Evolutionary conservation across 2,797 vertebrate species (phyloP).

Genomic region (Coccyzus lansbergi): DNA sequence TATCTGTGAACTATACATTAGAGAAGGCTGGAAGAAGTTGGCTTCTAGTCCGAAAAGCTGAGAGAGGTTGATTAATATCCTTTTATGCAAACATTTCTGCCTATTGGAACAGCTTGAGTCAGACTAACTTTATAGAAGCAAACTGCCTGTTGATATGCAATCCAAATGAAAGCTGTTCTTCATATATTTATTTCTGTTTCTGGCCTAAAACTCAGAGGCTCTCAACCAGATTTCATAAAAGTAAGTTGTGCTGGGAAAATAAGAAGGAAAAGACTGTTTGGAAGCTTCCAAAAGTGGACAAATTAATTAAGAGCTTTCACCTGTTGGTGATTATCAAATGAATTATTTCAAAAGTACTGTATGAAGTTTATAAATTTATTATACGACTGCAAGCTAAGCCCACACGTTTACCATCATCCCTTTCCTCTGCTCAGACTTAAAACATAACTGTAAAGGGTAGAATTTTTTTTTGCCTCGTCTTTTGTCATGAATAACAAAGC

Average conservation of each 20-base stretch:
- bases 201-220: not conserved
- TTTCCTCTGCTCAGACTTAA: not conserved
- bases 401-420: not conserved
- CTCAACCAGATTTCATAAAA: not conserved
- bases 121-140: not conserved
- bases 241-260: not conserved
- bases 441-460: not conserved
- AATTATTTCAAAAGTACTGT: not conserved
- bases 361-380: not conserved
- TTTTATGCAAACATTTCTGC: not conserved
- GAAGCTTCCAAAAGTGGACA: not conserved
- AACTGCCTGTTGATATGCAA: not conserved
- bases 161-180: not conserved
- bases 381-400: not conserved
- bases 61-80: not conserved
- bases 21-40: not conserved
- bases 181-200: not conserved
- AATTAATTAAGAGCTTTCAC: not conserved
- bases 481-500: not conserved
- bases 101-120: not conserved
- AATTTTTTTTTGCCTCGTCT: not conserved
- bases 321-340: not conserved
- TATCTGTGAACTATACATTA: not conserved
- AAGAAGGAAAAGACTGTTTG: not conserved
- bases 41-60: not conserved